phyloP scores from a whole-genome alignment of 2,113 vertebrate species.

The Philantomba maxwellii region DNA sequence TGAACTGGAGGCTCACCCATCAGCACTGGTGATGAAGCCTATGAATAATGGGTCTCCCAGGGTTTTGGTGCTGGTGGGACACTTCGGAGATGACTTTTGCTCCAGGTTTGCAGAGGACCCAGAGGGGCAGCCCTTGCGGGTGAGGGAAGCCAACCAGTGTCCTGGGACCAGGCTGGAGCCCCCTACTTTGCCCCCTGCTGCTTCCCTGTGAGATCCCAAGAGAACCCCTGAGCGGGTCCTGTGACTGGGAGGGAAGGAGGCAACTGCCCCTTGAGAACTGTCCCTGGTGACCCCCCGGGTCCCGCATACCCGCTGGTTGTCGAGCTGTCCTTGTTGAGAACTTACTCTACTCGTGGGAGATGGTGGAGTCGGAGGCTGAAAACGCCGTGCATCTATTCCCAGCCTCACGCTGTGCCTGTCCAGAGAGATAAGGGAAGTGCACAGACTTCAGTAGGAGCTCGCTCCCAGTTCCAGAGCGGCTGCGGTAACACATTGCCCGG shows the following conservation, averaged over 20 bases:
- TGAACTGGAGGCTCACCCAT: neutral
- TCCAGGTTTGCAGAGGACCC: neutral
- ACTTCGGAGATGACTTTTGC: neutral
- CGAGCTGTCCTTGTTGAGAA: neutral
- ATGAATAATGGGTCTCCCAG: fast-evolving
- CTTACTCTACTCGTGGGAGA: neutral
- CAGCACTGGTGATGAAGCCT: neutral
- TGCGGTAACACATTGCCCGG: fast-evolving
- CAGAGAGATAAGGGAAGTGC: neutral
- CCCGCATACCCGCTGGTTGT: neutral
- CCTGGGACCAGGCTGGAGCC: neutral
- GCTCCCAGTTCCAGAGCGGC: neutral
- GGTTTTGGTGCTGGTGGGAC: neutral
- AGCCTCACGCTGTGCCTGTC: neutral
- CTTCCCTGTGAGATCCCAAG: neutral
- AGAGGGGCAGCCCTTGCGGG: neutral
- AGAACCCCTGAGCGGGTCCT: fast-evolving
- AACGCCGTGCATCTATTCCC: neutral
- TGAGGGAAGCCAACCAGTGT: neutral
- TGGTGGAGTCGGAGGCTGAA: neutral
- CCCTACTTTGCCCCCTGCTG: neutral
- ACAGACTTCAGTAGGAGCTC: neutral
- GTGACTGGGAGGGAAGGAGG: neutral
- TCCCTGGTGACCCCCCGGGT: neutral
- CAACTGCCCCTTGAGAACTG: neutral